phyloP scores from a whole-genome alignment of 1,140 invertebrate species.

The Drosophila sproati region DNA sequence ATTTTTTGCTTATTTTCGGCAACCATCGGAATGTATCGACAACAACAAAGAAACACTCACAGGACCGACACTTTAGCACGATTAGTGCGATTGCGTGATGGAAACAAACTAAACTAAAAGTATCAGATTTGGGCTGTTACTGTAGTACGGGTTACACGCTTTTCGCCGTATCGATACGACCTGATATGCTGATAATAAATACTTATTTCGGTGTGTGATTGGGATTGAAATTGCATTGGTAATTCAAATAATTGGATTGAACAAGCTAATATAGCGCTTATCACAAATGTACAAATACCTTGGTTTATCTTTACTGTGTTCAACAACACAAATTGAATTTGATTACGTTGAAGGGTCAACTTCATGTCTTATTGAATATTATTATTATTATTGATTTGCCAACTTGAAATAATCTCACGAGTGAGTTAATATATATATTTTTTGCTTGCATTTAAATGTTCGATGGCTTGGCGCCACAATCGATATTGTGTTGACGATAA shows the following conservation, averaged over 20 bases:
- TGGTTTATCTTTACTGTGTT: conserved; percentile 30
- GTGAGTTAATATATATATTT: not conserved
- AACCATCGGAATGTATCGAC: conserved; percentile 35
- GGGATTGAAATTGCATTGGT: conserved; percentile 27
- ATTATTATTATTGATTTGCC: not conserved
- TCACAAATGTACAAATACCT: not conserved
- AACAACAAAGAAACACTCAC: conserved; percentile 6
- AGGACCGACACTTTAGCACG: not conserved
- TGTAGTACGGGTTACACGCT: not conserved
- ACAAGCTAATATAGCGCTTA: conserved; percentile 22
- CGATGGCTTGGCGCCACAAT: not conserved
- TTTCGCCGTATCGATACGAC: not conserved
- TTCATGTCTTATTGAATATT: not conserved
- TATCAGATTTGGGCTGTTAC: conserved; percentile 4
- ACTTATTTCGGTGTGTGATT: conserved; percentile 14
- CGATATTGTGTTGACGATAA: conserved; percentile 3
- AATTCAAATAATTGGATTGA: conserved; percentile 33
- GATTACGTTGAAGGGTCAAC: not conserved
- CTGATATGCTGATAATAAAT: conserved; percentile 42
- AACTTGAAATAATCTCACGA: not conserved
- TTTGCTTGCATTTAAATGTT: not conserved
- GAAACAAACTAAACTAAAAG: conserved; percentile 29
- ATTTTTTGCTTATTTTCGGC: conserved; percentile 13
- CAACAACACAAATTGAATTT: conserved; percentile 8
- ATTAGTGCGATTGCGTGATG: conserved; percentile 17